phyloP scores from a whole-genome alignment of 2,113 vertebrate species.

The Notothenia rossii region DNA sequence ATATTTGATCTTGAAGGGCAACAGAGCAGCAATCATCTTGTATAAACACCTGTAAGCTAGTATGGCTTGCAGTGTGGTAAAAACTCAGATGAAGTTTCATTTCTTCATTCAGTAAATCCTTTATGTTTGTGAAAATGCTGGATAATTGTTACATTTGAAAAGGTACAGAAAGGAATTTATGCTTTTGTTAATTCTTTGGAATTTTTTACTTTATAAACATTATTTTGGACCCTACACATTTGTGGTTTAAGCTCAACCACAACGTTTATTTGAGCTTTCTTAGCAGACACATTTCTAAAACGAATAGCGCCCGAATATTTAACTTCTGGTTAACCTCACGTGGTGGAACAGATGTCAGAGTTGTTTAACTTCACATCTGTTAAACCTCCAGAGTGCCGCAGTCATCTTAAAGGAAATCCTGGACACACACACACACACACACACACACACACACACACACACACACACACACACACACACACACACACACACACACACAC shows the following conservation, averaged over 20 bases:
- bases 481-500: no score
- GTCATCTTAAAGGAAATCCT: constrained; percentile 50
- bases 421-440: background rate
- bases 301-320: background rate
- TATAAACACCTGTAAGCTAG: background rate
- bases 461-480: no score
- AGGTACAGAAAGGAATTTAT: no score
- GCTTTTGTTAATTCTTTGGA: no score
- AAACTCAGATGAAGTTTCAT: no score
- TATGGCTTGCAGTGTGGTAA: background rate
- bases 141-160: background rate
- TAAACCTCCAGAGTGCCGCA: constrained; percentile 14
- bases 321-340: constrained; percentile 9
- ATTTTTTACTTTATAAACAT: background rate
- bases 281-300: background rate
- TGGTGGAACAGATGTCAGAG: constrained; percentile 26
- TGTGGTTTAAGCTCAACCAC: background rate
- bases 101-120: background rate
- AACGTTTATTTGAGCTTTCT: background rate
- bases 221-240: background rate
- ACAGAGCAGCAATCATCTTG: constrained; percentile 5
- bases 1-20: constrained; percentile 16
- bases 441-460: no score
- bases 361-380: constrained; percentile 44
- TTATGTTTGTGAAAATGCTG: background rate